Conservation (phyloP, 2,797 vertebrate genomes). For the Pampus argenteus region DNA sequence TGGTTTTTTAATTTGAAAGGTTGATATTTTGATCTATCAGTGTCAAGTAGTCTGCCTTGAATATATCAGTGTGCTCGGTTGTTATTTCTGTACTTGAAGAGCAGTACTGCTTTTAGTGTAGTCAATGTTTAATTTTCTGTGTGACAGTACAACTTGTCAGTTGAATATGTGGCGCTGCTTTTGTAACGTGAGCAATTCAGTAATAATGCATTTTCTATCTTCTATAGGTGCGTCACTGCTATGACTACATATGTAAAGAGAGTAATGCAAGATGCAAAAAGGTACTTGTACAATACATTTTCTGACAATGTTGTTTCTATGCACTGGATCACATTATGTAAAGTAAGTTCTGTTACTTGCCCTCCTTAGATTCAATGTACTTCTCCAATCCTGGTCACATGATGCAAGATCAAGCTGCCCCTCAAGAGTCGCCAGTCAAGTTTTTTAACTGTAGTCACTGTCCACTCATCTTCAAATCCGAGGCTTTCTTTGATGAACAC, state of each 20-base stretch:
- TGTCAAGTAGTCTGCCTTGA: too few species aligned
- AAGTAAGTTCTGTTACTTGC: background rate
- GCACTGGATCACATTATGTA: background rate
- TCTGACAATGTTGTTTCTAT: background rate
- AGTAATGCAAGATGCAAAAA: constrained; percentile 64
- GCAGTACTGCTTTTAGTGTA: too few species aligned
- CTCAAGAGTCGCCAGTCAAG: constrained; percentile 79
- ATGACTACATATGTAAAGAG: background rate
- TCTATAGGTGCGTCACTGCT: constrained; percentile 31
- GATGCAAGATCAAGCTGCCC: constrained; percentile 79
- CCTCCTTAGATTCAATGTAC: constrained; percentile 81
- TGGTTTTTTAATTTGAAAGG: too few species aligned
- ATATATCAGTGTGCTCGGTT: too few species aligned
- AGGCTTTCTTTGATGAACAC: constrained; percentile 91
- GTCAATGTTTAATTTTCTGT: background rate
- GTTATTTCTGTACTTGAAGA: background rate
- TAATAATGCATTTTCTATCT: constrained; percentile 4
- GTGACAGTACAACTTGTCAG: background rate
- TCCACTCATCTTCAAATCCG: constrained; percentile 89
- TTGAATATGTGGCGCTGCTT: background rate
- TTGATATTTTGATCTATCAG: too few species aligned
- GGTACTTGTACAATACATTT: constrained; percentile 37
- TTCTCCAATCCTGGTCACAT: constrained; percentile 78
- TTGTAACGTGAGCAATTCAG: background rate
- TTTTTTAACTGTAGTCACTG: constrained; percentile 90